Conservation (phyloP, 2,113 vertebrate genomes). For the Zootoca vivipara region DNA sequence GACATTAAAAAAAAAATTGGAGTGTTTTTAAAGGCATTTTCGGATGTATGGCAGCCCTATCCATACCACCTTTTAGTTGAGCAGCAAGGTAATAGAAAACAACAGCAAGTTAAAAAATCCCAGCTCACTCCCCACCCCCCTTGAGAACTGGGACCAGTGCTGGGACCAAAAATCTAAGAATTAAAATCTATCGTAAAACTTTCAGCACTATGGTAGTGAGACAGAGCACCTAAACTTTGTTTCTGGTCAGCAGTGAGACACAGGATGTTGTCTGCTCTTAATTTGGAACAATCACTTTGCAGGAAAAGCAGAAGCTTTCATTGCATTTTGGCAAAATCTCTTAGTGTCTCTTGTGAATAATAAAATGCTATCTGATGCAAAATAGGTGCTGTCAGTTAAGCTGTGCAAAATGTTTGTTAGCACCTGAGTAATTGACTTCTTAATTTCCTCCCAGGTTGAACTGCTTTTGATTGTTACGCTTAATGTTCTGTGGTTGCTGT, state of each 20-base stretch:
- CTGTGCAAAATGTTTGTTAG: slow-evolving; percentile 19
- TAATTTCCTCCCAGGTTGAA: slow-evolving; percentile 19
- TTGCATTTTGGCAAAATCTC: not conserved
- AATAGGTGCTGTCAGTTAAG: slow-evolving; percentile 6
- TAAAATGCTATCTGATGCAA: slow-evolving; percentile 5
- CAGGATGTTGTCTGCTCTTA: not conserved
- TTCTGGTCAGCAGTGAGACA: not conserved
- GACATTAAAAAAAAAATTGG: too few relatives aligned
- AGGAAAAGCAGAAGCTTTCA: not conserved
- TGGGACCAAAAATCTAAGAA: not conserved
- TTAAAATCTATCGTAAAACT: not conserved
- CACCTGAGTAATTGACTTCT: slow-evolving; percentile 9
- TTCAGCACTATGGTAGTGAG: rapidly evolving
- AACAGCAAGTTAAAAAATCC: not conserved
- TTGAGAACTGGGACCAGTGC: not conserved
- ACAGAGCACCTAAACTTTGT: not conserved
- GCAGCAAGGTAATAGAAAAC: not conserved
- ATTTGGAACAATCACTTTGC: not conserved
- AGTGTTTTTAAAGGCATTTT: too few relatives aligned
- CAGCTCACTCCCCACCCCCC: too few relatives aligned
- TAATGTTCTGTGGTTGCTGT: slow-evolving; percentile 25
- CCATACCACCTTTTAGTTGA: not conserved
- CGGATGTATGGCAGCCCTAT: too few relatives aligned
- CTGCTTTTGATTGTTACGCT: slow-evolving; percentile 4
- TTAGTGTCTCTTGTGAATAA: not conserved